These are phyloP conservation scores for Glossophaga mutica DNA, from an alignment of 2,797 vertebrate species.

Conservation along the genomic window DNA sequence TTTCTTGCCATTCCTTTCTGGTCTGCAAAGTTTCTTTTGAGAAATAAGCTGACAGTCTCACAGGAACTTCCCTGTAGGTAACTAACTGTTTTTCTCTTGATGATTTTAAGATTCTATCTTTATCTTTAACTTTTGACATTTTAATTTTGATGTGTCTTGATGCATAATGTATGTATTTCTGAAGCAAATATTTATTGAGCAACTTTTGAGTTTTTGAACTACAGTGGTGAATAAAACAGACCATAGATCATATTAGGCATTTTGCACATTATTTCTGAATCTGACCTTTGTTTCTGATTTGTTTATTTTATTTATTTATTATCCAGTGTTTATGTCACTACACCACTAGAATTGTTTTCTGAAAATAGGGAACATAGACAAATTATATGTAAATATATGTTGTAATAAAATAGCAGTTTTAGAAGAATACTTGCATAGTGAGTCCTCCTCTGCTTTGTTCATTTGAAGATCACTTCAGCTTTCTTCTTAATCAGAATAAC, in stretches of 20 bases:
- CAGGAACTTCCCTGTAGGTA: no score
- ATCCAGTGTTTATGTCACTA: background rate
- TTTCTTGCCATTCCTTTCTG: no score
- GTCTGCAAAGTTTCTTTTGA: no score
- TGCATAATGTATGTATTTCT: background rate
- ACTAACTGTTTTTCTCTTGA: no score
- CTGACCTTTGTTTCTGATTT: background rate
- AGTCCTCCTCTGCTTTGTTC: background rate
- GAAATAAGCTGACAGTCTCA: no score
- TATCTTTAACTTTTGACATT: no score
- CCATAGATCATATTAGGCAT: background rate
- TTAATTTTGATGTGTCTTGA: no score
- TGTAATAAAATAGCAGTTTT: background rate
- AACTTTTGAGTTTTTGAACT: background rate
- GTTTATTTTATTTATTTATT: background rate
- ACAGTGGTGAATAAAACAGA: background rate
- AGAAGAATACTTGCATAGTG: background rate
- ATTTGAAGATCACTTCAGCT: background rate
- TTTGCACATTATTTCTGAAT: background rate
- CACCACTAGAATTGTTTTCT: background rate
- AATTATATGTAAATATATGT: background rate
- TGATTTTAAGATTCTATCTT: no score
- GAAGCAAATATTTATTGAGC: background rate
- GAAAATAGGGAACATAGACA: background rate
- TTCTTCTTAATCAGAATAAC: background rate